Evolutionary conservation across 2,797 vertebrate species (phyloP).

Genomic region (Malurus leucopterus): DNA sequence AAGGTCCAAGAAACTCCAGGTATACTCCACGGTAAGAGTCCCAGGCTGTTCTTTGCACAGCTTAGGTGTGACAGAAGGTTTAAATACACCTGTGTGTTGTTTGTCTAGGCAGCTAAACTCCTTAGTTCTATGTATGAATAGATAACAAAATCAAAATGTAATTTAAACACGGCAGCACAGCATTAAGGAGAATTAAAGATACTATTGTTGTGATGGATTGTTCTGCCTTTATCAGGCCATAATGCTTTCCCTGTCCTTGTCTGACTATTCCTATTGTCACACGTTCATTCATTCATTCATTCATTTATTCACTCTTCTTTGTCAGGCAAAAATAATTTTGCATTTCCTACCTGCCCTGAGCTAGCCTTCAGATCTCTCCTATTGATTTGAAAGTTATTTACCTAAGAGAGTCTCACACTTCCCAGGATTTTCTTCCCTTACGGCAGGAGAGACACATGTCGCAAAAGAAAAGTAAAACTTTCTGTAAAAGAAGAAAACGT

Average conservation of each 20-base stretch:
- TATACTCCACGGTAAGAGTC: background rate
- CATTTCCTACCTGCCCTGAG: conserved; percentile 20
- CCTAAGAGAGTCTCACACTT: conserved; percentile 31
- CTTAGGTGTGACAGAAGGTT: background rate
- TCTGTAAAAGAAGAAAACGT: background rate
- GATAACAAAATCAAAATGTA: conserved; percentile 47
- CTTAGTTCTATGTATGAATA: background rate
- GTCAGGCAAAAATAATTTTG: conserved; percentile 51
- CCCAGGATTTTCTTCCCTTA: conserved; percentile 21
- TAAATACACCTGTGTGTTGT: background rate
- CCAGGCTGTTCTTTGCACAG: background rate
- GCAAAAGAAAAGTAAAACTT: background rate
- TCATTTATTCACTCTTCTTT: conserved; percentile 43
- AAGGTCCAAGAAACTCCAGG: background rate
- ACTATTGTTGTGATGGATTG: conserved; percentile 28
- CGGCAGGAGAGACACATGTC: background rate
- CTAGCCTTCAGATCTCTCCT: conserved; percentile 48
- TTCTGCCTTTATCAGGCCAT: conserved; percentile 41
- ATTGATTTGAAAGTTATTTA: conserved; percentile 63
- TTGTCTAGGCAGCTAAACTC: background rate
- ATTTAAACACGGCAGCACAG: conserved; percentile 5
- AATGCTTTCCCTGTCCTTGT: conserved; percentile 25
- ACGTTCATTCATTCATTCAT: conserved; percentile 27
- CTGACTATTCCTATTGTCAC: conserved; percentile 22
- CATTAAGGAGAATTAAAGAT: conserved; percentile 42